These are phyloP conservation scores for Zaprionus lineosus DNA, from an alignment of 2,888 invertebrate genomes.

Conservation along the genomic window DNA sequence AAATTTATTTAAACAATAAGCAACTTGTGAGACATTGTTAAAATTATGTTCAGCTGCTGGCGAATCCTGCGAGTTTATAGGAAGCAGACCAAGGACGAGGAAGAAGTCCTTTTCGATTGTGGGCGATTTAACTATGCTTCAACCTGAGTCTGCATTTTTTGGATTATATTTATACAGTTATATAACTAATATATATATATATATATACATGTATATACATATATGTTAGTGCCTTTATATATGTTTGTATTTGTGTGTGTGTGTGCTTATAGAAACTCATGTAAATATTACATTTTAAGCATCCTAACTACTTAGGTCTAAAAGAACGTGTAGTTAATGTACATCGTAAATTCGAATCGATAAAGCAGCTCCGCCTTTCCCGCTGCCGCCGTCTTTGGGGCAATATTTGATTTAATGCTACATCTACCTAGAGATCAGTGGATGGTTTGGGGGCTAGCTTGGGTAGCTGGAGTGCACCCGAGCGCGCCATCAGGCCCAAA, in stretches of 20 bases:
- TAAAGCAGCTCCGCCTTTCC: slow-evolving; percentile 26
- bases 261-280: slow-evolving; percentile 29
- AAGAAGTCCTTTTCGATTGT: no score
- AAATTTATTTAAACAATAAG: no score
- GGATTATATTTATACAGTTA: no score
- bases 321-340: slow-evolving; percentile 36
- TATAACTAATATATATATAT: no score
- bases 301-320: slow-evolving; percentile 34
- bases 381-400: slow-evolving; percentile 47
- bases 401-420: slow-evolving; percentile 6
- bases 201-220: not conserved
- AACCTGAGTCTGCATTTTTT: no score
- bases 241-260: not conserved
- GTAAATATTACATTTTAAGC: slow-evolving; percentile 45
- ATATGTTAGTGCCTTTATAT: not conserved
- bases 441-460: slow-evolving; percentile 36
- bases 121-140: no score
- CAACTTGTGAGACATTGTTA: no score
- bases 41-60: no score
- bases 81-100: no score
- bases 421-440: slow-evolving; percentile 34
- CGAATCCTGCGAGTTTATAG: no score
- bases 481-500: slow-evolving; percentile 29
- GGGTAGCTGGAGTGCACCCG: slow-evolving; percentile 45
- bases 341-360: slow-evolving; percentile 51